Evolutionary conservation across 1,140 invertebrate genomes (phyloP).

Genomic region (Ruditapes philippinarum): DNA sequence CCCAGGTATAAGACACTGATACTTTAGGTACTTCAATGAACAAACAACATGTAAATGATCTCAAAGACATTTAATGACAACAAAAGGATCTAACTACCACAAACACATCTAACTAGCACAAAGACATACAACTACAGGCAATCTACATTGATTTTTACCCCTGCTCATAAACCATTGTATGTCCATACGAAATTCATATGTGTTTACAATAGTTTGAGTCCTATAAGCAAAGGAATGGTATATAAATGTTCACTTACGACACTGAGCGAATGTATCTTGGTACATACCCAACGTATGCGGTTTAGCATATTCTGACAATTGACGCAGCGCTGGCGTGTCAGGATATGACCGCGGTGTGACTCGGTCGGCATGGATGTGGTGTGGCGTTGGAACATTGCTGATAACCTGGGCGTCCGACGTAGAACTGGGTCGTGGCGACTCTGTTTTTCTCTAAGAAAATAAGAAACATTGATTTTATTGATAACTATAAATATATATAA

Average conservation of each 20-base stretch:
- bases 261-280: constrained; percentile 1
- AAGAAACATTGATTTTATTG: background rate
- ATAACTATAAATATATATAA: too few species aligned
- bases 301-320: constrained; percentile 89
- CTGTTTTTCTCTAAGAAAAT: constrained; percentile 89
- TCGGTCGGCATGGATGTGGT: constrained; percentile 92
- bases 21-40: too few species aligned
- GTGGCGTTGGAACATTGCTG: constrained; percentile 83
- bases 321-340: constrained; percentile 96
- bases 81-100: too few species aligned
- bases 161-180: too few species aligned
- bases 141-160: too few species aligned
- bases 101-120: too few species aligned
- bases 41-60: too few species aligned
- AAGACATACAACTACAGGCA: too few species aligned
- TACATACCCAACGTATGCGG: constrained; percentile 82
- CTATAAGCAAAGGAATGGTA: background rate
- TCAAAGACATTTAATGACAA: too few species aligned
- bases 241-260: background rate
- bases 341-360: constrained; percentile 91
- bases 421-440: constrained; percentile 90
- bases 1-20: too few species aligned
- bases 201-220: too few species aligned
- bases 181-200: too few species aligned
- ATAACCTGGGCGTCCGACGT: constrained; percentile 88